Evolutionary conservation across 2,888 invertebrate genomes (phyloP).

Genomic region (Campoplex nolae): DNA sequence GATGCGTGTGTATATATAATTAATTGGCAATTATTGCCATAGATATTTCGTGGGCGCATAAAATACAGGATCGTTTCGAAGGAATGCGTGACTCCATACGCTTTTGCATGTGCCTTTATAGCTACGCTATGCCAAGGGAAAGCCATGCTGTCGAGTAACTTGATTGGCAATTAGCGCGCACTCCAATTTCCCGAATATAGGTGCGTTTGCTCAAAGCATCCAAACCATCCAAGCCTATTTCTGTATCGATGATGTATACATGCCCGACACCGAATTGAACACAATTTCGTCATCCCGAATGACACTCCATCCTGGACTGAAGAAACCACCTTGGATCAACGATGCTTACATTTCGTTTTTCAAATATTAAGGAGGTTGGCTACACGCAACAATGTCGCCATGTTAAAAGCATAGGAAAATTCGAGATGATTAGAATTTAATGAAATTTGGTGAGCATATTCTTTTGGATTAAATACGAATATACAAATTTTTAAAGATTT

Average conservation of each 20-base stretch:
- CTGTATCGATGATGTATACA: neutral
- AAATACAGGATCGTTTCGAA: constrained; percentile 5
- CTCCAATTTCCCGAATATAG: constrained; percentile 29
- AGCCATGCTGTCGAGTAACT: constrained; percentile 33
- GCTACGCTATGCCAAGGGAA: constrained; percentile 6
- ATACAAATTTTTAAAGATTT: too few relatives aligned
- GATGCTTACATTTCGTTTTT: neutral
- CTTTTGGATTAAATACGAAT: too few relatives aligned
- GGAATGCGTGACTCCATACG: neutral
- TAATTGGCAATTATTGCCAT: constrained; percentile 57
- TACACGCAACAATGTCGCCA: too few relatives aligned
- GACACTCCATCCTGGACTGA: neutral
- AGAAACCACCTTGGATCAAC: neutral
- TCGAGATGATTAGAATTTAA: too few relatives aligned
- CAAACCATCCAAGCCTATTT: neutral
- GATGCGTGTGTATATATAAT: constrained; percentile 16
- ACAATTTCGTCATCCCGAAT: neutral
- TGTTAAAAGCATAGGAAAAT: too few relatives aligned
- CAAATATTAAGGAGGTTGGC: neutral
- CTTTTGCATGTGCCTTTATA: constrained; percentile 5
- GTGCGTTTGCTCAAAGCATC: constrained; percentile 24
- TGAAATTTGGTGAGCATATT: too few relatives aligned
- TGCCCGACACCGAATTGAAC: neutral
- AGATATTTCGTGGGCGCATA: constrained; percentile 26
- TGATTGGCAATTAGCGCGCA: constrained; percentile 61